phyloP scores from a whole-genome alignment of 2,797 vertebrate genomes.

The Molossus alvarezi region DNA sequence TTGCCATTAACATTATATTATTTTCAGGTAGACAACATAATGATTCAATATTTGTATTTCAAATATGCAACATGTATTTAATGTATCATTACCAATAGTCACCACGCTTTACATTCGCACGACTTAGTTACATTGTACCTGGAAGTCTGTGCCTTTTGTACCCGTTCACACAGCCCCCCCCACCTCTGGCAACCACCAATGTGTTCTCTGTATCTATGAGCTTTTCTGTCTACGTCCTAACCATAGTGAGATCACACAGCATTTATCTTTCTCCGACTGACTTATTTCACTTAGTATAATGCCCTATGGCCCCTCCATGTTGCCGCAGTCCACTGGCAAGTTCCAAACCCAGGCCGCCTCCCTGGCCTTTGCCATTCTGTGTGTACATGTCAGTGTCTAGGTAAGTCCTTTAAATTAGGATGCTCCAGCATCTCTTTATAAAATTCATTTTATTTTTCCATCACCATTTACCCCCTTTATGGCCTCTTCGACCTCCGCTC shows the following conservation, averaged over 20 bases:
- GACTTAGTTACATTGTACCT: not conserved
- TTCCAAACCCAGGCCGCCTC: not conserved
- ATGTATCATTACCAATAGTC: not conserved
- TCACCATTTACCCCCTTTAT: no score
- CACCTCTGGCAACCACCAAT: not conserved
- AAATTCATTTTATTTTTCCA: no score
- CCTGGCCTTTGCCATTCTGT: conserved; percentile 54
- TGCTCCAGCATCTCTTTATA: no score
- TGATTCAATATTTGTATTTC: not conserved
- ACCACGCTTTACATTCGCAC: not conserved
- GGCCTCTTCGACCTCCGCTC: no score
- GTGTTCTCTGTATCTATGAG: not conserved
- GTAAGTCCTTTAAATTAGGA: not conserved
- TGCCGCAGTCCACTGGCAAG: not conserved
- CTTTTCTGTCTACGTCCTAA: not conserved
- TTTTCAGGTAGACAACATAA: not conserved
- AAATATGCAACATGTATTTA: not conserved
- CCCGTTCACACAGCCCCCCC: not conserved
- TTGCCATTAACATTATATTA: not conserved
- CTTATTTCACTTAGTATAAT: not conserved
- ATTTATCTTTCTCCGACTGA: not conserved
- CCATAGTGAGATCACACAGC: not conserved
- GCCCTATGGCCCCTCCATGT: not conserved
- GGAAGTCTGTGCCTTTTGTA: not conserved
- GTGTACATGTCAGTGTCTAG: conserved; percentile 16